Evolutionary conservation across 2,797 vertebrate genomes (phyloP).

Genomic region (Megaceryle alcyon): DNA sequence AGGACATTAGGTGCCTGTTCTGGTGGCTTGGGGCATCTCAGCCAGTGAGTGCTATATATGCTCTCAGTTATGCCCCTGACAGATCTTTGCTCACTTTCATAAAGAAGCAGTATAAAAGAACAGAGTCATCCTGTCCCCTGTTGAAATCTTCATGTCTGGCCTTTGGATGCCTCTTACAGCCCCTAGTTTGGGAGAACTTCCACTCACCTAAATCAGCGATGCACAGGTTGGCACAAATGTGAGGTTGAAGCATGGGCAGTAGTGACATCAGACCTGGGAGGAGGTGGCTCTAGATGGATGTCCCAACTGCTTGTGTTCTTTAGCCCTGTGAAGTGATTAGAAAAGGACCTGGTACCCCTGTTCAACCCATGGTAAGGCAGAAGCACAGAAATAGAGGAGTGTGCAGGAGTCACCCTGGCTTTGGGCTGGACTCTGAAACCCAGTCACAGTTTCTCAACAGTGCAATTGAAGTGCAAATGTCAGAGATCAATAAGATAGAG

Average conservation of each 20-base stretch:
- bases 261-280: neutral
- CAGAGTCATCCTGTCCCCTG: neutral
- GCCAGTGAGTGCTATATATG: neutral
- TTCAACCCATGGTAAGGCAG: neutral
- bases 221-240: neutral
- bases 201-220: neutral
- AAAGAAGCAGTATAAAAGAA: neutral
- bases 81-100: neutral
- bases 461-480: neutral
- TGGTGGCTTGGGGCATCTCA: neutral
- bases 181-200: neutral
- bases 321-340: neutral
- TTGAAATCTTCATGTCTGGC: neutral
- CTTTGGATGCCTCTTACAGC: neutral
- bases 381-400: neutral
- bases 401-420: neutral
- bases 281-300: neutral
- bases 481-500: neutral
- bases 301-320: neutral
- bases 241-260: neutral
- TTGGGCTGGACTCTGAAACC: neutral
- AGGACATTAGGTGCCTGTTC: neutral
- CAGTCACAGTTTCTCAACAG: neutral
- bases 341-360: neutral
- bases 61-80: neutral